Conservation (phyloP, 2,797 vertebrate species). For the Peromyscus melanophrys region DNA sequence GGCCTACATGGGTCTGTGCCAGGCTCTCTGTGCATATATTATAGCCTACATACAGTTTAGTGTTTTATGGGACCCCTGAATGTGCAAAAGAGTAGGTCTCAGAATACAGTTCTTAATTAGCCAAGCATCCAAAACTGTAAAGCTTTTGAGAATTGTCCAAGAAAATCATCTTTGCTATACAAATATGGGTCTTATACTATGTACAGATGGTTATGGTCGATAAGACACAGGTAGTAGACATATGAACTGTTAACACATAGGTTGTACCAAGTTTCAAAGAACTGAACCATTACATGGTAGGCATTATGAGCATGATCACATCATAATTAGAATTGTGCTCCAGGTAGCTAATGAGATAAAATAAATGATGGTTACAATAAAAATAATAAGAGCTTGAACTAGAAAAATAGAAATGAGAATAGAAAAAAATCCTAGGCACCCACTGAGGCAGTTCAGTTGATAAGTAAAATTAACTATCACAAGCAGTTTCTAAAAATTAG, state of each 20-base stretch:
- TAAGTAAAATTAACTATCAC: not conserved
- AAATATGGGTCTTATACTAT: too few species aligned
- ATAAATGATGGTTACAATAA: not conserved
- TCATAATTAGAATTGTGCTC: slow-evolving; percentile 3
- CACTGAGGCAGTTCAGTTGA: not conserved
- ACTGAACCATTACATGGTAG: not conserved
- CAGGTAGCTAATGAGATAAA: slow-evolving; percentile 7
- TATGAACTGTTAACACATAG: not conserved
- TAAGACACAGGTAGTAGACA: not conserved
- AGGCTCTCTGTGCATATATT: too few species aligned
- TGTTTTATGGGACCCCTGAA: too few species aligned
- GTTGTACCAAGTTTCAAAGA: not conserved
- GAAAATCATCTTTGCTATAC: too few species aligned
- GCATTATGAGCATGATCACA: not conserved
- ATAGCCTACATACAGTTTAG: too few species aligned
- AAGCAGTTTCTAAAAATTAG: not conserved
- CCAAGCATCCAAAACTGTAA: not conserved
- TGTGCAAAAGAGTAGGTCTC: too few species aligned
- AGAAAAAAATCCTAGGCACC: not conserved
- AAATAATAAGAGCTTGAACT: not conserved
- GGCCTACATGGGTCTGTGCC: too few species aligned
- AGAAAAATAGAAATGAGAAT: not conserved
- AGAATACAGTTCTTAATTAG: not conserved
- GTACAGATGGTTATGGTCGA: not conserved
- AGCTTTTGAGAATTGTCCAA: too few species aligned